Percentiles rank a stretch among this genome's conserved stretches.
Evolutionary conservation across 2,113 vertebrate species (phyloP).

Genomic region (Prunella fulvescens): DNA sequence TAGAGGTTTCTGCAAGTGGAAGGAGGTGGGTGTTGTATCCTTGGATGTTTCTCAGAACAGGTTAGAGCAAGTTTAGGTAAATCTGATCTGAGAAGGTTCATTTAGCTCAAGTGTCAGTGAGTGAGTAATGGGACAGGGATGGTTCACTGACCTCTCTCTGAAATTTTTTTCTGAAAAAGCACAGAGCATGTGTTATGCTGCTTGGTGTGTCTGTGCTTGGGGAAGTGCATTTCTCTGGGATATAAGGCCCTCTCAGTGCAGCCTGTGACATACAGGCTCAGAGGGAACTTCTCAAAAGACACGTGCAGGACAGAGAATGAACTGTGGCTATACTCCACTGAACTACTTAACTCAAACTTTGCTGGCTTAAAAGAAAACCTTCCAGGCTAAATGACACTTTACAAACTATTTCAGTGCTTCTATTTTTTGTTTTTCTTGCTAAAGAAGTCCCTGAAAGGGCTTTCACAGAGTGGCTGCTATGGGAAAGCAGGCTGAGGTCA

Average conservation of each 20-base stretch:
- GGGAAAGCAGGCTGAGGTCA: background rate
- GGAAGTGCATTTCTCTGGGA: background rate
- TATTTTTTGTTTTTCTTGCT: background rate
- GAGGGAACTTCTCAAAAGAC: background rate
- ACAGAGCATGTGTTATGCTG: background rate
- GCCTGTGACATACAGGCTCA: background rate
- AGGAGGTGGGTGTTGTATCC: background rate
- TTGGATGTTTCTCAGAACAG: background rate
- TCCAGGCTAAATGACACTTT: background rate
- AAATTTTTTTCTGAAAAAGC: background rate
- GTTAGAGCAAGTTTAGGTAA: background rate
- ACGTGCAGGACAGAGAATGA: background rate
- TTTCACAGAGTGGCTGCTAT: background rate
- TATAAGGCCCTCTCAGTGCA: background rate
- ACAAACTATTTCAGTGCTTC: background rate
- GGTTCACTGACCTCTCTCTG: background rate
- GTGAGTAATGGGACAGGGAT: background rate
- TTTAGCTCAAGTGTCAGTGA: background rate
- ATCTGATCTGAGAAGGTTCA: background rate
- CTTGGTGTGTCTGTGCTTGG: background rate
- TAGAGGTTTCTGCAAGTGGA: background rate
- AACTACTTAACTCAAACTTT: background rate
- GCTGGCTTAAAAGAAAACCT: background rate
- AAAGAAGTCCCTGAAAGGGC: background rate
- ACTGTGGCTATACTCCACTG: background rate